Evolutionary conservation across 1,140 invertebrate species (phyloP).

Genomic region (Lamellibrachia luymesi): DNA sequence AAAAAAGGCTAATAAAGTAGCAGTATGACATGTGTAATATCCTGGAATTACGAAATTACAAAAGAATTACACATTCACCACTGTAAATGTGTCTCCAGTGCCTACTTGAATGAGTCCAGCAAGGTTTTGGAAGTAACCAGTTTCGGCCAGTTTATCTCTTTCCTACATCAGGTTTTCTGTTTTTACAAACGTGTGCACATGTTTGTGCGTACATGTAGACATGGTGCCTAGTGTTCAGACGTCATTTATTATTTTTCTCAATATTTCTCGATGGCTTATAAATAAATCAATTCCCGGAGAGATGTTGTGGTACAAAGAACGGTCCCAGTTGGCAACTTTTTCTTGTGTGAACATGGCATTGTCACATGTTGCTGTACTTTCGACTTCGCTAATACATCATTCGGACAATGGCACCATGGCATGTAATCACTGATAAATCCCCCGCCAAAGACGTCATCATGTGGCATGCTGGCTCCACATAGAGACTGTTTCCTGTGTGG

Average conservation of each 20-base stretch:
- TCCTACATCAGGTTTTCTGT: neutral
- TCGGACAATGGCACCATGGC: neutral
- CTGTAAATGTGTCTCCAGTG: too few species aligned
- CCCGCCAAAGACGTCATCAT: neutral
- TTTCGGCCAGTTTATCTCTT: neutral
- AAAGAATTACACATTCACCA: too few species aligned
- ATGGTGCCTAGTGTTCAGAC: neutral
- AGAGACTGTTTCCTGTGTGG: neutral
- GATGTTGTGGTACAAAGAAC: neutral
- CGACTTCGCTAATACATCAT: neutral
- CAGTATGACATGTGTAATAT: too few species aligned
- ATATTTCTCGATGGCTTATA: neutral
- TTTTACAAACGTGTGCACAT: neutral
- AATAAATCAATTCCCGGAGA: neutral
- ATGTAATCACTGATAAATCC: neutral
- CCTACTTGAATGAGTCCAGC: too few species aligned
- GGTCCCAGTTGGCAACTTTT: neutral
- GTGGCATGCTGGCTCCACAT: neutral
- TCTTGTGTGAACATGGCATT: neutral
- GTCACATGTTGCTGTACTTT: neutral
- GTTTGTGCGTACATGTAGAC: neutral
- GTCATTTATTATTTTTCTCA: neutral
- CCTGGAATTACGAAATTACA: too few species aligned
- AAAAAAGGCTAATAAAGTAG: too few species aligned
- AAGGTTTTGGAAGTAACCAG: too few species aligned